These are phyloP conservation scores for Augochlorella aurata DNA, from an alignment of 2,888 invertebrate genomes.

Conservation along the genomic window DNA sequence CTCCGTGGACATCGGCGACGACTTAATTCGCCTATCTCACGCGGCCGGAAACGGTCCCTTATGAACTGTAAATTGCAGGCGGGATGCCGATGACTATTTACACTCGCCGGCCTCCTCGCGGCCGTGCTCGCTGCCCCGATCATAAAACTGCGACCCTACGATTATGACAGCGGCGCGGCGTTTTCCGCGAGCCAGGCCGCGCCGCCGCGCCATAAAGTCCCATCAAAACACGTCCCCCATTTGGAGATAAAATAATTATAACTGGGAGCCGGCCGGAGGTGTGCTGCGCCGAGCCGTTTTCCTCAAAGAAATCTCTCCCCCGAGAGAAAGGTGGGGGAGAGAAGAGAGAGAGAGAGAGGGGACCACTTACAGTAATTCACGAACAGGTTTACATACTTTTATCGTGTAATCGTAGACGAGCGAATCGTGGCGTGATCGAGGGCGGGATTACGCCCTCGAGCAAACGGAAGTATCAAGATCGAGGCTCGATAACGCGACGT, in stretches of 20 bases:
- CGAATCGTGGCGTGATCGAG: slow-evolving; percentile 64
- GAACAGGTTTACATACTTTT: slow-evolving; percentile 69
- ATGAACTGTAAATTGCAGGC: slow-evolving; percentile 20
- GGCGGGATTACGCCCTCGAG: slow-evolving; percentile 69
- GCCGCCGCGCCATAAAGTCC: slow-evolving; percentile 27
- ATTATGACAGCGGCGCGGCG: slow-evolving; percentile 36
- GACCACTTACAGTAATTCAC: slow-evolving; percentile 64
- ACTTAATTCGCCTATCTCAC: slow-evolving; percentile 13
- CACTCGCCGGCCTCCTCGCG: not conserved
- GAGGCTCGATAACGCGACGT: slow-evolving; percentile 72
- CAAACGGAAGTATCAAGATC: slow-evolving; percentile 75
- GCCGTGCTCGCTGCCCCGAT: not conserved
- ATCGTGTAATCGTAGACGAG: slow-evolving; percentile 68
- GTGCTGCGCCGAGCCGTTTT: not conserved
- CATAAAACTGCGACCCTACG: slow-evolving; percentile 38
- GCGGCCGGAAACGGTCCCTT: slow-evolving; percentile 18
- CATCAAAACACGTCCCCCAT: slow-evolving; percentile 36
- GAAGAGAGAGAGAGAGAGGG: slow-evolving; percentile 10
- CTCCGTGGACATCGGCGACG: not conserved
- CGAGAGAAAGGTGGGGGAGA: not conserved
- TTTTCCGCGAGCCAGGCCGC: slow-evolving; percentile 3
- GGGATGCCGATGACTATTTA: slow-evolving; percentile 43
- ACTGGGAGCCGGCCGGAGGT: slow-evolving; percentile 20
- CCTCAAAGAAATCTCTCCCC: slow-evolving; percentile 23
- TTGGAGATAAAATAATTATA: slow-evolving; percentile 54